Conservation (phyloP, 2,888 invertebrate genomes). For the Malachius bipustulatus region DNA sequence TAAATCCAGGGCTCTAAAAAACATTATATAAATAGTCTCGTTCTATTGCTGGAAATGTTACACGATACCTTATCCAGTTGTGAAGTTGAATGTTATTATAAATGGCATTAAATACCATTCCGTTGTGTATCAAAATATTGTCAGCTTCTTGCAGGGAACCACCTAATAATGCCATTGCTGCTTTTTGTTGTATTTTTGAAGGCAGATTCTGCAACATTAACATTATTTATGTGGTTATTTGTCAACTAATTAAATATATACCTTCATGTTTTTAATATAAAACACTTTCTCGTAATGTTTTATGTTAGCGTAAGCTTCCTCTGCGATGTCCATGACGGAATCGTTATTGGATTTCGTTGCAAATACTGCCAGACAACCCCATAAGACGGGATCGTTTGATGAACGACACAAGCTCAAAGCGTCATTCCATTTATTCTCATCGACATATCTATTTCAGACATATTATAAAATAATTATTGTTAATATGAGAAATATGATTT, state of each 20-base stretch:
- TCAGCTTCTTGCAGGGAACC: conserved; percentile 61
- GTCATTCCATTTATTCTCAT: conserved; percentile 59
- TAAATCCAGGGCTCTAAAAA: conserved; percentile 56
- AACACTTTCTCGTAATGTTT: conserved; percentile 76
- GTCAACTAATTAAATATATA: conserved; percentile 28
- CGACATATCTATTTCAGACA: conserved; percentile 43
- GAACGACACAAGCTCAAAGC: conserved; percentile 32
- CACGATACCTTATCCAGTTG: conserved; percentile 62
- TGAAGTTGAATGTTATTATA: conserved; percentile 57
- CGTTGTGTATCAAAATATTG: conserved; percentile 54
- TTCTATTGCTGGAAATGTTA: conserved; percentile 11
- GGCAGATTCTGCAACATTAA: conserved; percentile 36
- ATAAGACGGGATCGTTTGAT: conserved; percentile 53
- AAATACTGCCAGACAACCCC: conserved; percentile 90
- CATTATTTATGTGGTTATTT: not conserved
- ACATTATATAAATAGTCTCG: conserved; percentile 8
- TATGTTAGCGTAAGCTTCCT: conserved; percentile 90
- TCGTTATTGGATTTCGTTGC: conserved; percentile 70
- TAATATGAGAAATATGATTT: conserved; percentile 19
- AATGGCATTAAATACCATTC: conserved; percentile 56
- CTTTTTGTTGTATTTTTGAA: conserved; percentile 46
- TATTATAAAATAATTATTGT: not conserved
- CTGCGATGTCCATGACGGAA: conserved; percentile 71
- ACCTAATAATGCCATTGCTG: conserved; percentile 54
- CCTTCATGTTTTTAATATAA: conserved; percentile 72